Percentiles rank a stretch among this genome's conserved stretches.
These are phyloP conservation scores for Trogon surrucura DNA, from an alignment of 2,113 vertebrate genomes.

Conservation along the genomic window DNA sequence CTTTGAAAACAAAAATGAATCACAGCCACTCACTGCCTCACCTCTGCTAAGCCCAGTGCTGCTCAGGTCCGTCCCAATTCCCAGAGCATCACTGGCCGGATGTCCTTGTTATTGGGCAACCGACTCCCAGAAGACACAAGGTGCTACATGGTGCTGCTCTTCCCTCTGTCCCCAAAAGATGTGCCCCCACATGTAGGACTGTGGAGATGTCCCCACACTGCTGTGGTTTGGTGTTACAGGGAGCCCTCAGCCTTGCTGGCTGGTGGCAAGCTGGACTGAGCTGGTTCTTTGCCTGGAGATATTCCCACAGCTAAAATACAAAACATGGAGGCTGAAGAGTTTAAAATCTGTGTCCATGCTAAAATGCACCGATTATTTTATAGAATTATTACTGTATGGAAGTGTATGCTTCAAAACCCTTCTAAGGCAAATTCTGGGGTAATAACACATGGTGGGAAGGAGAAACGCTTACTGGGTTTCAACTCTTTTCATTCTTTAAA, in stretches of 20 bases:
- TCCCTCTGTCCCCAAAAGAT: neutral
- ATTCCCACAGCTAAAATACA: neutral
- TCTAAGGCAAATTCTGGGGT: neutral
- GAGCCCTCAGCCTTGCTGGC: neutral
- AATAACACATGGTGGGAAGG: neutral
- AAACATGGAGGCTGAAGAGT: neutral
- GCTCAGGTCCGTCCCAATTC: neutral
- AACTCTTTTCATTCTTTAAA: neutral
- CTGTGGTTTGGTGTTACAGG: neutral
- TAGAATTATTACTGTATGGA: neutral
- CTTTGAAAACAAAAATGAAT: neutral
- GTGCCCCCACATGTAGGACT: neutral
- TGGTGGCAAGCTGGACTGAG: neutral
- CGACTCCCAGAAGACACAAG: neutral
- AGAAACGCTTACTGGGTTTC: neutral
- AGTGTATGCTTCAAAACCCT: neutral
- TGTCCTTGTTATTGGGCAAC: neutral
- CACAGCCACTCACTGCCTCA: neutral
- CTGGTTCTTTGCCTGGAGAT: neutral
- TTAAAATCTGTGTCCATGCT: neutral
- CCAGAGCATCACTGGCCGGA: neutral
- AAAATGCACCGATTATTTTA: neutral
- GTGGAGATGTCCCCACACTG: neutral
- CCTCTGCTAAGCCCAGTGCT: neutral
- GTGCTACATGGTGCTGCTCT: neutral